Evolutionary conservation across 1,140 invertebrate species (phyloP), one percentile per base, ranked within the genome.

Genomic region (Idris sp.): DNA sequence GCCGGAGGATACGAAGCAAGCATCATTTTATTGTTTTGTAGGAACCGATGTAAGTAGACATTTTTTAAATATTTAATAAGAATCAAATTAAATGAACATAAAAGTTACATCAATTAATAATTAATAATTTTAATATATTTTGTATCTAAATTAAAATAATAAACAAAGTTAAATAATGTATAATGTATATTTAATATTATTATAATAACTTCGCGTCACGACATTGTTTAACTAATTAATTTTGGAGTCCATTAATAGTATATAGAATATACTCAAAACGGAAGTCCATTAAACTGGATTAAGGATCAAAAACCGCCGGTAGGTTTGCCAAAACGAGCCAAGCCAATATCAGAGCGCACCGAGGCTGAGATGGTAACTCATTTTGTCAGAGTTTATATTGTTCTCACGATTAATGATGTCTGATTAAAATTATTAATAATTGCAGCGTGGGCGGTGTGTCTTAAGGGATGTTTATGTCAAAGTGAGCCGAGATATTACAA

Each of bases 261-360:
- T 25, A 80, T 83, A 11, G 83, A 83, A 18, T 83, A 82, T 19
- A 79, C 6, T 0, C 59, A 51, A 0, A 14, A 41, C 16, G 83
- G 82, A 62, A 77, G 26, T 41, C 81, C 82, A 4, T 67, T 82
- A 41, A 84, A 85, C 46, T 82, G 82, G 82, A 78, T 85, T 19
- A 77, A 82, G 2, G 79, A 68, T 14, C 72, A 72, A 22, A 81
- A 79, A 65, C 81, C 79, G 2, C 28, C 28, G n/a, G 31, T 78
- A 15, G 77, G 74, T 18, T 72, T 83, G 5, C 82, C 82, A 1
- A 36, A 51, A 14, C 49, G 77, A 26, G 80, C 79, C 0, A 81
- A 79, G 40, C 79, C 76, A 13, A 58, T 83, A 26, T 69, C 35
- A 0, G 18, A 74, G 4, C 56, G 44, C 1, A 62, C 16, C 1